Evolutionary conservation across 2,113 vertebrate species (phyloP).

Genomic region (Corythoichthys intestinalis): DNA sequence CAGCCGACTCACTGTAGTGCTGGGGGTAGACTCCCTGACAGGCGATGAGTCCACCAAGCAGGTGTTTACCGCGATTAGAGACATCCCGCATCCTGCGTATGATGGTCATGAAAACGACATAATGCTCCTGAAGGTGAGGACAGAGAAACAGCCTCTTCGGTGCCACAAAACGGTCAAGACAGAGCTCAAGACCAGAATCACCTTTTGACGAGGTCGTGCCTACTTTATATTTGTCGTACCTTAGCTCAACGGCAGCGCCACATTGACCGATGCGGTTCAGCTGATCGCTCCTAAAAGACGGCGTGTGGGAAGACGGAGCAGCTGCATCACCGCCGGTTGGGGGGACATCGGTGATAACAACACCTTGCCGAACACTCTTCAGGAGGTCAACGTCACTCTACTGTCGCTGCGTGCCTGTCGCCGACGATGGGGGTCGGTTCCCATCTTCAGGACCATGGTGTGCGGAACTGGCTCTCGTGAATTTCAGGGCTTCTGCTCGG

Average conservation of each 20-base stretch:
- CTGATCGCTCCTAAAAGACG: slow-evolving; percentile 35
- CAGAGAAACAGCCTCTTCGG: not conserved
- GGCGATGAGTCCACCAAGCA: slow-evolving; percentile 39
- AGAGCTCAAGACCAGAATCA: not conserved
- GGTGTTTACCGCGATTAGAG: not conserved
- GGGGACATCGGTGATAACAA: slow-evolving; percentile 47
- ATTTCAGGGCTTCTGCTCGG: slow-evolving; percentile 61
- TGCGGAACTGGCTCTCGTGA: slow-evolving; percentile 8
- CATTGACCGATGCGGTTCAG: slow-evolving; percentile 50
- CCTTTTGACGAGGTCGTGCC: not conserved
- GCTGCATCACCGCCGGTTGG: slow-evolving; percentile 59
- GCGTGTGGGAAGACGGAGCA: not conserved
- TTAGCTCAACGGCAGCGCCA: slow-evolving; percentile 48
- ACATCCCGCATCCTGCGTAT: slow-evolving; percentile 53
- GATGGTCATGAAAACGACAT: slow-evolving; percentile 54
- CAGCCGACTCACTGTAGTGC: slow-evolving; percentile 58
- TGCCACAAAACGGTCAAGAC: not conserved
- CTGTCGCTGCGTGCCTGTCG: slow-evolving; percentile 26
- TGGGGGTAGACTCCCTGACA: slow-evolving; percentile 51
- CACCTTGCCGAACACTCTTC: slow-evolving; percentile 45
- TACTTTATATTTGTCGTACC: not conserved
- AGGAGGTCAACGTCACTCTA: slow-evolving; percentile 56
- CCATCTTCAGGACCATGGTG: slow-evolving; percentile 46
- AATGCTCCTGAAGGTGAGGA: slow-evolving; percentile 71
- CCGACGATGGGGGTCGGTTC: slow-evolving; percentile 10